Evolutionary conservation across 2,888 invertebrate genomes (phyloP).

Genomic region (Ichneumoninae sp.): DNA sequence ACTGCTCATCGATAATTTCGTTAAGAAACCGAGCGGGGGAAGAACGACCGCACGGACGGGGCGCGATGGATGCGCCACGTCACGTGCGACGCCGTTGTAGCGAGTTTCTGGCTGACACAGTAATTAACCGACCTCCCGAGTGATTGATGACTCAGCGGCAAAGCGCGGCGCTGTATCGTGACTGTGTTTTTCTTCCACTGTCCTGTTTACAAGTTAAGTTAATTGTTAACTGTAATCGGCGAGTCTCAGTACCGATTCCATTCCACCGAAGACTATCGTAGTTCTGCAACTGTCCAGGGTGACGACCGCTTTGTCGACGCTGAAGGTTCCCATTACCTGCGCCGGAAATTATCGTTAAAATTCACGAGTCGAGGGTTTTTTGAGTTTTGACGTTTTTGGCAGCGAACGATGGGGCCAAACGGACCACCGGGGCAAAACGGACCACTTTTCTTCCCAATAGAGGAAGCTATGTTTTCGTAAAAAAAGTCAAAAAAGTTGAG

Average conservation of each 20-base stretch:
- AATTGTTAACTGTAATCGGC: constrained; percentile 72
- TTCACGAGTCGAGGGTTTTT: background rate
- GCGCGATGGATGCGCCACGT: constrained; percentile 25
- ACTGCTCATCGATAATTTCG: constrained; percentile 77
- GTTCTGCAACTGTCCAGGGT: constrained; percentile 77
- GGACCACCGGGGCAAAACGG: background rate
- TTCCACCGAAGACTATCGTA: constrained; percentile 79
- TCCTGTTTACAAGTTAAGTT: background rate
- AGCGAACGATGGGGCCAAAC: background rate
- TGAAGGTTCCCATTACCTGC: constrained; percentile 76
- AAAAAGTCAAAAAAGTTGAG: no score
- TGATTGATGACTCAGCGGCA: constrained; percentile 49
- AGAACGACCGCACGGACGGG: constrained; percentile 15
- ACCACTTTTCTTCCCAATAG: background rate
- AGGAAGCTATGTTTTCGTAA: no score
- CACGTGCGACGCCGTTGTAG: constrained; percentile 60
- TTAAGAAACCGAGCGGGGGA: constrained; percentile 2
- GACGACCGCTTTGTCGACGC: constrained; percentile 77
- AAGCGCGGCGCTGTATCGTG: background rate
- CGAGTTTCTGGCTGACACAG: constrained; percentile 55
- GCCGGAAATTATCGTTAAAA: constrained; percentile 16
- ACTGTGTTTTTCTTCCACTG: background rate
- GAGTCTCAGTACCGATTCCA: constrained; percentile 77
- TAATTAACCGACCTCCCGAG: constrained; percentile 33
- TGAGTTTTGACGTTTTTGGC: background rate